These are phyloP conservation scores for Quadriops clusia DNA, from an alignment of 2,888 invertebrate genomes.

Conservation along the genomic window DNA sequence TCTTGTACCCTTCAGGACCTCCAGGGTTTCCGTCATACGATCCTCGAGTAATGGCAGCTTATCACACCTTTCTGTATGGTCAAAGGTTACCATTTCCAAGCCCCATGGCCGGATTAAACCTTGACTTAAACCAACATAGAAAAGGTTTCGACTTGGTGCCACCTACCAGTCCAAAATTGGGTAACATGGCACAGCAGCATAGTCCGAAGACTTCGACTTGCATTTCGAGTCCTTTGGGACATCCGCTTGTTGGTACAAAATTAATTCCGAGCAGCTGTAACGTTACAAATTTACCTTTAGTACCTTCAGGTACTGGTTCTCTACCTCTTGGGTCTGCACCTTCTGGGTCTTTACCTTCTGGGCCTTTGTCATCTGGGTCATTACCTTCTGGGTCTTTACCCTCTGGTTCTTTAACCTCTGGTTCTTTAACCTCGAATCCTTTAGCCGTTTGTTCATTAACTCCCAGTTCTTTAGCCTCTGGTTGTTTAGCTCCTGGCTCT, in stretches of 20 bases:
- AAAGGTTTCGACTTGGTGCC: slow-evolving; percentile 23
- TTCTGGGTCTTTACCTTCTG: too few species aligned
- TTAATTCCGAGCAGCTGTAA: slow-evolving; percentile 2
- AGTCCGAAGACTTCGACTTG: not conserved
- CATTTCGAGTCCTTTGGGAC: slow-evolving; percentile 1
- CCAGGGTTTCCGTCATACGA: slow-evolving; percentile 33
- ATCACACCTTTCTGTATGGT: slow-evolving; percentile 29
- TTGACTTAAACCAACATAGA: slow-evolving; percentile 21
- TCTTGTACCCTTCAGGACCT: slow-evolving; percentile 27
- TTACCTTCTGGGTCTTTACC: too few species aligned
- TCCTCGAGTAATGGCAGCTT: slow-evolving; percentile 33
- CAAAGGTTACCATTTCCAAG: slow-evolving; percentile 22
- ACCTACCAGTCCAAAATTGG: slow-evolving; percentile 15
- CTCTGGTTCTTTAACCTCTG: too few species aligned
- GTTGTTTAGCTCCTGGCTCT: too few species aligned
- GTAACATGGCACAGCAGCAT: not conserved
- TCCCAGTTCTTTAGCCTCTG: too few species aligned
- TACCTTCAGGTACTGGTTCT: too few species aligned
- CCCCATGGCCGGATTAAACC: slow-evolving; percentile 21
- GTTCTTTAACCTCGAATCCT: too few species aligned
- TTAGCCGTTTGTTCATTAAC: too few species aligned
- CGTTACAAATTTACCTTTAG: too few species aligned
- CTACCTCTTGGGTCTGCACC: too few species aligned
- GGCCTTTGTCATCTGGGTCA: too few species aligned
- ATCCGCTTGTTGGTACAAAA: not conserved